Percentiles rank a stretch among this genome's conserved stretches.
phyloP scores from a whole-genome alignment of 2,888 invertebrate species.

The Scaptomyza cyrtandrae region DNA sequence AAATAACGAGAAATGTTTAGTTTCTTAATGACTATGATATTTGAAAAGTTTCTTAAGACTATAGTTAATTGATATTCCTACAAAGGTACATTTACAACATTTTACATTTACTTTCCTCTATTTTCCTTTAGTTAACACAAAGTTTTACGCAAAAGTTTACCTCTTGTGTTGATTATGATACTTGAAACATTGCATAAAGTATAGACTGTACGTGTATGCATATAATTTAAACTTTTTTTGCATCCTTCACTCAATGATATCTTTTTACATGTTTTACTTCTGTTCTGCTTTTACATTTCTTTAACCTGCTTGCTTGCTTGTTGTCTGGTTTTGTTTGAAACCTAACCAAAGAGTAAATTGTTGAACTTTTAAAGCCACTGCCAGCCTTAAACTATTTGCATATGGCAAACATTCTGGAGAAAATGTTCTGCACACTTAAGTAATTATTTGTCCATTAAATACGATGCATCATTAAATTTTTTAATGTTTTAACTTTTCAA shows the following conservation, averaged over 20 bases:
- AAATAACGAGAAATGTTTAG: background rate
- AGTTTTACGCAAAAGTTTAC: background rate
- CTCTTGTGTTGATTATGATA: too few species aligned
- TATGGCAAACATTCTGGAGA: slow-evolving; percentile 1
- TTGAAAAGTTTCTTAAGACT: background rate
- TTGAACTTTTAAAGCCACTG: slow-evolving; percentile 3
- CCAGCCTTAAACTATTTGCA: slow-evolving; percentile 19
- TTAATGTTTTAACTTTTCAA: slow-evolving; percentile 23
- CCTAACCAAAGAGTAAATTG: background rate
- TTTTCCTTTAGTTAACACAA: background rate
- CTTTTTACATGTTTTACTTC: slow-evolving; percentile 5
- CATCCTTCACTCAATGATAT: background rate
- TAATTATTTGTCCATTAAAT: slow-evolving; percentile 27
- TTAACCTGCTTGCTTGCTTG: background rate
- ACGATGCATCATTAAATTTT: slow-evolving; percentile 38
- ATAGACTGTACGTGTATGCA: background rate
- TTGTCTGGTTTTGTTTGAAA: background rate
- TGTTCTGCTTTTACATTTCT: background rate
- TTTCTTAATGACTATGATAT: background rate
- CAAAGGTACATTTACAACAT: background rate
- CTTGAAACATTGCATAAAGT: background rate
- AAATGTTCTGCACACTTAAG: background rate
- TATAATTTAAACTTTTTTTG: slow-evolving; percentile 2
- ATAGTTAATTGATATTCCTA: background rate
- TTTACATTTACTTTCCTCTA: too few species aligned